Percentiles rank a stretch among this genome's conserved stretches.
These are phyloP conservation scores for Climacteris rufus DNA, from an alignment of 2,113 vertebrate genomes.

Conservation along the genomic window DNA sequence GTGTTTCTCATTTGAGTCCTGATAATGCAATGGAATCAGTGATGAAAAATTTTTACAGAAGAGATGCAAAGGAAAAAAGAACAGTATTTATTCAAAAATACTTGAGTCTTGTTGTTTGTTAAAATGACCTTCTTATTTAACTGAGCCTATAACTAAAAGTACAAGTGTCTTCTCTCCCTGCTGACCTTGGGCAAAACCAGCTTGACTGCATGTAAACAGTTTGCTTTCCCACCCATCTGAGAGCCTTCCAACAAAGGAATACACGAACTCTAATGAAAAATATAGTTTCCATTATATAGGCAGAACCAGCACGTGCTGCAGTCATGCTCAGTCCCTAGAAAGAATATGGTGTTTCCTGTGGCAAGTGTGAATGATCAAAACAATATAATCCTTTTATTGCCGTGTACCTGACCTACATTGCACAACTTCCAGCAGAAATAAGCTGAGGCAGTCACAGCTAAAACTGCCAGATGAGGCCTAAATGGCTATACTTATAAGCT, in stretches of 20 bases:
- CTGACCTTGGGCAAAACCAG: neutral
- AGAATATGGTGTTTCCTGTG: neutral
- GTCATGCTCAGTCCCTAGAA: neutral
- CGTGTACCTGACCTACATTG: neutral
- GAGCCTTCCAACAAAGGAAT: neutral
- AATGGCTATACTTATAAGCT: neutral
- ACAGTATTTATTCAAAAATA: neutral
- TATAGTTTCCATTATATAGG: neutral
- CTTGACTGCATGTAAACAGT: neutral
- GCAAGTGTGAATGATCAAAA: neutral
- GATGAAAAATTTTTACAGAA: conserved; percentile 41
- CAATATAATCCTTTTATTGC: neutral
- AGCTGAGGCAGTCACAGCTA: accelerated
- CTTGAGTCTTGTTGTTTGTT: neutral
- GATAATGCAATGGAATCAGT: conserved; percentile 54
- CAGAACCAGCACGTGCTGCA: neutral
- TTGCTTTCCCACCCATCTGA: neutral
- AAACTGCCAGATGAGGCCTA: neutral
- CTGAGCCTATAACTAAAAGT: neutral
- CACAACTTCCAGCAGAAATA: neutral
- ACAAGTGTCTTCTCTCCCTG: neutral
- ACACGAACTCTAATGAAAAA: neutral
- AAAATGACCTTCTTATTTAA: neutral
- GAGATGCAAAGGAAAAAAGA: neutral
- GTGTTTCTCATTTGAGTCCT: conserved; percentile 59